Conservation (phyloP, 2,113 vertebrate species). For the Connochaetes taurinus region DNA sequence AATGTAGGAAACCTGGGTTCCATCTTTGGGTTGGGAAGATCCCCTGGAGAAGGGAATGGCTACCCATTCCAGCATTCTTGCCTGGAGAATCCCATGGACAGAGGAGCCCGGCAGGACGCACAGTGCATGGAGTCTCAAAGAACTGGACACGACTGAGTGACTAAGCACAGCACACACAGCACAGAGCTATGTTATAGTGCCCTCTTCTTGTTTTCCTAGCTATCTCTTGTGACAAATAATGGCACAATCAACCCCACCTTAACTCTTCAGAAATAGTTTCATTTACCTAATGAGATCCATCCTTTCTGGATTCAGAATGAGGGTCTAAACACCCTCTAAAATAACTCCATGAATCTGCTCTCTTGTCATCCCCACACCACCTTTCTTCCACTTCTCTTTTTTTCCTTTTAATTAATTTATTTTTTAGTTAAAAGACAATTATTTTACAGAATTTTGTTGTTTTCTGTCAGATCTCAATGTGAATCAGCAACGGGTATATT, state of each 20-base stretch:
- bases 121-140: neutral
- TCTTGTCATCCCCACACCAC: neutral
- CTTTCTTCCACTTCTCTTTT: neutral
- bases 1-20: neutral
- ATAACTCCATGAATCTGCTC: neutral
- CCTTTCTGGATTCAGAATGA: neutral
- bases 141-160: neutral
- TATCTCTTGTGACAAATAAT: neutral
- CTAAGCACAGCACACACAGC: neutral
- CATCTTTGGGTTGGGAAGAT: neutral
- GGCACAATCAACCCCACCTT: no score
- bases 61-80: neutral
- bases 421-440: neutral
- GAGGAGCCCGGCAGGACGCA: neutral
- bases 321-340: neutral
- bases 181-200: neutral
- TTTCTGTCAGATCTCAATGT: neutral
- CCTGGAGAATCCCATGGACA: neutral
- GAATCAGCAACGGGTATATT: neutral
- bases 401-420: neutral
- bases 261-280: neutral
- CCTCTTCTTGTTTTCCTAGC: neutral
- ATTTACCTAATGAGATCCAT: neutral
- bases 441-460: neutral
- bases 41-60: neutral